These are phyloP conservation scores for Notothenia coriiceps DNA, from an alignment of 2,113 vertebrate genomes.

Conservation along the genomic window DNA sequence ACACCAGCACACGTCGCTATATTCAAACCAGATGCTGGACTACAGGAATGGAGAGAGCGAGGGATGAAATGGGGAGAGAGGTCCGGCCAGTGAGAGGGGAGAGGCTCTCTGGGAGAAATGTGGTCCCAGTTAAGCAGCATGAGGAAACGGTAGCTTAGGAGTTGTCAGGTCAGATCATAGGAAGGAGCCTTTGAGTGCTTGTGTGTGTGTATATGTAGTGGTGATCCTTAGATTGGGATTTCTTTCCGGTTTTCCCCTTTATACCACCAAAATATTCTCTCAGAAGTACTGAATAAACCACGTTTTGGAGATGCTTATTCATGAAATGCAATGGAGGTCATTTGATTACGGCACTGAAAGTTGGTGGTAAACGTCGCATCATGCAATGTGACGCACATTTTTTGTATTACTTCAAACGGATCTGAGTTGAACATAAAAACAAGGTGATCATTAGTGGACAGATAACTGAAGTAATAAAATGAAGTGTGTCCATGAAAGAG, in stretches of 20 bases:
- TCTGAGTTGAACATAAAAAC: constrained; percentile 24
- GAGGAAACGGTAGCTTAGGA: constrained; percentile 91
- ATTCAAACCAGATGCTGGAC: constrained; percentile 89
- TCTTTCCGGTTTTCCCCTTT: not conserved
- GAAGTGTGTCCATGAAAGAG: constrained; percentile 12
- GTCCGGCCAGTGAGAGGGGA: constrained; percentile 65
- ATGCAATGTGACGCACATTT: not conserved
- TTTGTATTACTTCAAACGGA: not conserved
- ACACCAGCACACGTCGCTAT: constrained; percentile 83
- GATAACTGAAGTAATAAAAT: constrained; percentile 10
- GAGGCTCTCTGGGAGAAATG: constrained; percentile 79
- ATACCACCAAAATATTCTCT: not conserved
- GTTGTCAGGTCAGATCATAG: constrained; percentile 89
- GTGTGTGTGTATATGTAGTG: constrained; percentile 10
- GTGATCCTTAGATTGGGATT: constrained; percentile 37
- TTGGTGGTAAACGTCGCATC: not conserved
- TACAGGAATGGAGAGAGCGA: constrained; percentile 45
- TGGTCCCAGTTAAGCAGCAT: constrained; percentile 88
- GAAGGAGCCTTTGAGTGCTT: constrained; percentile 65
- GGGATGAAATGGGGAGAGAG: constrained; percentile 52
- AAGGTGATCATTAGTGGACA: constrained; percentile 13
- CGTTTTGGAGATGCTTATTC: not conserved
- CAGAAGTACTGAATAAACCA: not conserved
- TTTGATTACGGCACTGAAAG: not conserved
- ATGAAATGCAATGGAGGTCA: not conserved